Evolutionary conservation across 37 sponge, comb jelly and placozoan genomes (phyloP).

Genomic region (Hormiphora californensis): DNA sequence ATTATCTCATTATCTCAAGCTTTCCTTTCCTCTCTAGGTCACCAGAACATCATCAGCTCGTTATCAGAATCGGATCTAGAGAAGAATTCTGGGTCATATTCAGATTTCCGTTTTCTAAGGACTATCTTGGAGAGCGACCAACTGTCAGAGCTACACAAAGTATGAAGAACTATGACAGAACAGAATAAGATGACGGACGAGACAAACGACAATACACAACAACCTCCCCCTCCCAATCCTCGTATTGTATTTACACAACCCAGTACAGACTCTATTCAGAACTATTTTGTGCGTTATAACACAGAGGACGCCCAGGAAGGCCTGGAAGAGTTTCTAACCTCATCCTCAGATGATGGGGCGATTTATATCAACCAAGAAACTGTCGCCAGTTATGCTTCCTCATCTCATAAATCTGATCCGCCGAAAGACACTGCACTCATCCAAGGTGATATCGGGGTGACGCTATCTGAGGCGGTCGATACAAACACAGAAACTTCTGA

Average conservation of each 20-base stretch:
- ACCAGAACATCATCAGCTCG: slow-evolving; percentile 24
- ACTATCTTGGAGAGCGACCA: neutral
- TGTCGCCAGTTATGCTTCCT: slow-evolving; percentile 13
- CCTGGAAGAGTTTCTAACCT: neutral
- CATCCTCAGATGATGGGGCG: neutral
- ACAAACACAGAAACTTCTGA: too few relatives aligned
- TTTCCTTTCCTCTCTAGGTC: neutral
- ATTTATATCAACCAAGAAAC: neutral
- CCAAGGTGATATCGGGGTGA: too few relatives aligned
- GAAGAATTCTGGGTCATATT: neutral
- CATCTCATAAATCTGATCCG: too few relatives aligned
- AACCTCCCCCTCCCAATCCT: neutral
- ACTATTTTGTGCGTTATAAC: neutral
- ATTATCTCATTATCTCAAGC: too few relatives aligned
- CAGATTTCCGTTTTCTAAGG: slow-evolving; percentile 21
- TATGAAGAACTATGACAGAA: neutral
- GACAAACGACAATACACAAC: neutral
- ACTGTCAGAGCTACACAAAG: slow-evolving; percentile 7
- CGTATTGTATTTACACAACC: neutral
- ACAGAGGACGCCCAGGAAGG: neutral
- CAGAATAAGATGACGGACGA: neutral
- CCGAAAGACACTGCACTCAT: too few relatives aligned
- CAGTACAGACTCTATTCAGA: slow-evolving; percentile 3
- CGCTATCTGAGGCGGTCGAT: too few relatives aligned
- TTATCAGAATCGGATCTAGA: neutral